Evolutionary conservation across 1,140 invertebrate genomes (phyloP).

Genomic region (Drosophila kepulauana): DNA sequence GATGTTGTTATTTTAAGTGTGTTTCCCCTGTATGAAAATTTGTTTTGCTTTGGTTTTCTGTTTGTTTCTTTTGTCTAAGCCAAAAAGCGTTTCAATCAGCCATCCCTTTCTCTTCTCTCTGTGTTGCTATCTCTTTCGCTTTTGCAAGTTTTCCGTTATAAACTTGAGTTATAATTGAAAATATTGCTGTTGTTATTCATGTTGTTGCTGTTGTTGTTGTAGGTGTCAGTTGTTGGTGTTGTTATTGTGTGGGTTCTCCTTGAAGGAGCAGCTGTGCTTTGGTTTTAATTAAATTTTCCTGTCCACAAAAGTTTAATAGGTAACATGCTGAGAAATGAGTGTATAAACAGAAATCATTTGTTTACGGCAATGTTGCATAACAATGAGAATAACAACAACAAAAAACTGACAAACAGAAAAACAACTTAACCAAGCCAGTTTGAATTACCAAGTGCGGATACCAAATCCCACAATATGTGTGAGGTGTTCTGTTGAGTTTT

Average conservation of each 20-base stretch:
- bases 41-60: constrained; percentile 18
- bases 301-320: constrained; percentile 83
- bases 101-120: constrained; percentile 45
- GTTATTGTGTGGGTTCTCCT: constrained; percentile 48
- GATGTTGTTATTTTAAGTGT: constrained; percentile 14
- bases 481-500: background rate
- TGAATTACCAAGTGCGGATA: background rate
- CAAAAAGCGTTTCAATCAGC: constrained; percentile 47
- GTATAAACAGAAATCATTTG: constrained; percentile 79
- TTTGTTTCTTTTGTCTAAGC: constrained; percentile 36
- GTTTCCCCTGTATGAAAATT: constrained; percentile 23
- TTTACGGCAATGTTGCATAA: constrained; percentile 47
- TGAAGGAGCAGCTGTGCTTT: constrained; percentile 71
- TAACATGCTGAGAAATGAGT: constrained; percentile 79
- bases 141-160: constrained; percentile 68
- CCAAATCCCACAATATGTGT: background rate
- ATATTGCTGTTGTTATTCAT: constrained; percentile 55
- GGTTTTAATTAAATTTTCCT: constrained; percentile 82
- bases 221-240: constrained; percentile 29
- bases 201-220: constrained; percentile 5
- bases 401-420: background rate
- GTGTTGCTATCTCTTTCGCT: constrained; percentile 27
- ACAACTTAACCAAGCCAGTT: background rate
- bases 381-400: background rate
- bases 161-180: constrained; percentile 83